Evolutionary conservation across 2,888 invertebrate genomes (phyloP).

Genomic region (Cremastobaeus sp.): DNA sequence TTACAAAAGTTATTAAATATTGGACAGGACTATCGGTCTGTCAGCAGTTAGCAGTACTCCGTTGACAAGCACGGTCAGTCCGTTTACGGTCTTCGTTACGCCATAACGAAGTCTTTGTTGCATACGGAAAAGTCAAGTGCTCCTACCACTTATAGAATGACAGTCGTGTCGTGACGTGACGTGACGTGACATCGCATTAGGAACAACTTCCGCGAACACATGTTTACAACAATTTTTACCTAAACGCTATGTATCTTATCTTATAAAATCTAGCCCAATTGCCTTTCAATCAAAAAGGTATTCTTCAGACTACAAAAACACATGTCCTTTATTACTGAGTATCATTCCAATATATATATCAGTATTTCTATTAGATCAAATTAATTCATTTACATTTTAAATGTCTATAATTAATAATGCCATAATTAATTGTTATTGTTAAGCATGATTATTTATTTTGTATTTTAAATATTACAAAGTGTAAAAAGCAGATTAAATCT

Average conservation of each 20-base stretch:
- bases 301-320: too few relatives aligned
- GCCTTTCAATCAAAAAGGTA: background rate
- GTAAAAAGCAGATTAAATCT: too few relatives aligned
- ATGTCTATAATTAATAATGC: too few relatives aligned
- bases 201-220: constrained; percentile 36
- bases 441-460: too few relatives aligned
- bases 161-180: constrained; percentile 45
- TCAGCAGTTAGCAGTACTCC: constrained; percentile 55
- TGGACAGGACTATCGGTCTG: constrained; percentile 44
- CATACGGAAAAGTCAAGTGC: constrained; percentile 57
- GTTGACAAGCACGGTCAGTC: constrained; percentile 60
- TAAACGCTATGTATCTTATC: too few relatives aligned
- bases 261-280: too few relatives aligned
- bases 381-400: too few relatives aligned
- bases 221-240: constrained; percentile 31
- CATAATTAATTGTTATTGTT: too few relatives aligned
- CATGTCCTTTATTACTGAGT: too few relatives aligned
- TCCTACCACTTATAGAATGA: constrained; percentile 54
- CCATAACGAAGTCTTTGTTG: constrained; percentile 59
- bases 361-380: too few relatives aligned
- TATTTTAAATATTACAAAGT: too few relatives aligned
- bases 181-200: constrained; percentile 54
- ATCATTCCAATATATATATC: too few relatives aligned
- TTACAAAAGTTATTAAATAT: constrained; percentile 58
- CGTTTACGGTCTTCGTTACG: constrained; percentile 61